Percentiles rank a stretch among this genome's conserved stretches.
These are phyloP conservation scores for Merodon equestris DNA, from an alignment of 2,888 invertebrate genomes.

Conservation along the genomic window DNA sequence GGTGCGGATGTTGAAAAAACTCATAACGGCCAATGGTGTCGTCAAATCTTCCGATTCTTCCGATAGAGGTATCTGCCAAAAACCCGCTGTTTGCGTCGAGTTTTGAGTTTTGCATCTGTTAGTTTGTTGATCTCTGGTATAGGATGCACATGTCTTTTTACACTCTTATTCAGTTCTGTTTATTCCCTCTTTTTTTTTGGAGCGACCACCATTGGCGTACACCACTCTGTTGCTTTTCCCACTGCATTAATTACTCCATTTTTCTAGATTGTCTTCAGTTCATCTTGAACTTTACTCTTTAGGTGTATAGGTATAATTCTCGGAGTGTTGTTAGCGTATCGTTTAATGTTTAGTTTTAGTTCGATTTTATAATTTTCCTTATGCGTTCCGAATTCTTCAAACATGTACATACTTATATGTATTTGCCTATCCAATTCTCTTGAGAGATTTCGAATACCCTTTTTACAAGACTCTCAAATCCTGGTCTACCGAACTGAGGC, in stretches of 20 bases:
- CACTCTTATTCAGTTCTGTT: constrained; percentile 1
- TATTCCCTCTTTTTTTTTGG: constrained; percentile 8
- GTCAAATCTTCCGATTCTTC: constrained; percentile 11
- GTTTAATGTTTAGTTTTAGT: constrained; percentile 16
- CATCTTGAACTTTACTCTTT: constrained; percentile 2
- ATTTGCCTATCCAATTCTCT: no score
- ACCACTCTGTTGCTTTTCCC: no score
- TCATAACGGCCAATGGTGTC: constrained; percentile 12
- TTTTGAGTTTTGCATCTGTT: constrained; percentile 4
- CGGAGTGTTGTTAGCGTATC: constrained; percentile 16
- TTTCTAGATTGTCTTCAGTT: constrained; percentile 7
- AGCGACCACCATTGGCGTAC: not conserved
- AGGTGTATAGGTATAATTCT: constrained; percentile 12
- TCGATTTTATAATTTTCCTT: constrained; percentile 25
- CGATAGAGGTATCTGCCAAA: constrained; percentile 20
- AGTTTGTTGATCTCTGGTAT: constrained; percentile 38
- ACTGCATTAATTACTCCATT: not conserved
- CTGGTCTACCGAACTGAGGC: constrained; percentile 6
- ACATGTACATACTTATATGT: constrained; percentile 4
- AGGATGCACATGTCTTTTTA: not conserved
- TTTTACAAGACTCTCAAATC: constrained; percentile 23
- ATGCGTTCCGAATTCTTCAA: constrained; percentile 10
- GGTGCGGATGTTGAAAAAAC: constrained; percentile 17
- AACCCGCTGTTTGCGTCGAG: no score
- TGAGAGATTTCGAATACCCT: no score